Evolutionary conservation across 2,113 vertebrate genomes (phyloP).

Genomic region (Eulemur macaco): DNA sequence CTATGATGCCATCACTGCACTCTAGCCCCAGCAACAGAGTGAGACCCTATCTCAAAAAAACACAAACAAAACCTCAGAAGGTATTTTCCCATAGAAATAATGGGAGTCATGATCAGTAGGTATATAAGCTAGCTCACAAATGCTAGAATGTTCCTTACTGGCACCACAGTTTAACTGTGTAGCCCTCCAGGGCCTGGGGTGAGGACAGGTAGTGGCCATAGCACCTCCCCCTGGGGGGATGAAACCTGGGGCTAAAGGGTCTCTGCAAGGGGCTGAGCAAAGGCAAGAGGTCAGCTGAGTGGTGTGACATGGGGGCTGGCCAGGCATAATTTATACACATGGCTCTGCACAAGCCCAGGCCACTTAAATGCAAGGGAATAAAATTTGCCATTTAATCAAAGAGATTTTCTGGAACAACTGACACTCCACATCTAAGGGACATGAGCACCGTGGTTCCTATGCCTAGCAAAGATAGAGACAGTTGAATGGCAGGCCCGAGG

Average conservation of each 20-base stretch:
- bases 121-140: background rate
- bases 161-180: background rate
- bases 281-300: background rate
- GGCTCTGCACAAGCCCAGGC: background rate
- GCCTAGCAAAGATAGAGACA: background rate
- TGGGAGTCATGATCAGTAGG: background rate
- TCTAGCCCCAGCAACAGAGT: no score
- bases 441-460: background rate
- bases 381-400: background rate
- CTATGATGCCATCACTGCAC: no score
- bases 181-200: background rate
- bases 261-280: background rate
- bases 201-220: background rate
- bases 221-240: fast-evolving
- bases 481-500: background rate
- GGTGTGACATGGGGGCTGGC: background rate
- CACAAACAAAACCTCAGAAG: background rate
- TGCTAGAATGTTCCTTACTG: background rate
- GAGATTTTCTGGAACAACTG: background rate
- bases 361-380: background rate
- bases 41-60: no score
- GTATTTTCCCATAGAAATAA: background rate
- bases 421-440: background rate
- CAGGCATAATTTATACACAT: fast-evolving
- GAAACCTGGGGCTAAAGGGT: background rate